These are phyloP conservation scores for Leptatherina wallacei DNA, from an alignment of 2,797 vertebrate species.

Conservation along the genomic window DNA sequence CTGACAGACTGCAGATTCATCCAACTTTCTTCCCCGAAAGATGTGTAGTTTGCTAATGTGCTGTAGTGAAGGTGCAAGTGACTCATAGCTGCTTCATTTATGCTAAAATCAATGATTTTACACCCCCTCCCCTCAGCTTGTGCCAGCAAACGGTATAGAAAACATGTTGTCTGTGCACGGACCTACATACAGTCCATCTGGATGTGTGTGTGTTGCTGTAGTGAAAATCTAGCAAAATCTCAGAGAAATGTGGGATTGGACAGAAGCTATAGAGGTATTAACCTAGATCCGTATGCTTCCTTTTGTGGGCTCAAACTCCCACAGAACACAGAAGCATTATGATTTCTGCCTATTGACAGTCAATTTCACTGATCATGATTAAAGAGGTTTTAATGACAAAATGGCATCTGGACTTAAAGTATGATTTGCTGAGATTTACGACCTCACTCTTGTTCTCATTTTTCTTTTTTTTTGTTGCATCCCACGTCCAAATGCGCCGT, in stretches of 20 bases:
- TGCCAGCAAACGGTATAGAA: constrained; percentile 53
- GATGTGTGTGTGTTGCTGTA: constrained; percentile 12
- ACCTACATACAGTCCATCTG: constrained; percentile 19
- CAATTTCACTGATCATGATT: constrained; percentile 29
- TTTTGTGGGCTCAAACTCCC: constrained; percentile 16
- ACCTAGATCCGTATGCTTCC: constrained; percentile 44
- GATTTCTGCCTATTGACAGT: constrained; percentile 25
- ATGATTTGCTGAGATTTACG: constrained; percentile 54
- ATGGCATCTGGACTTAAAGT: constrained; percentile 19
- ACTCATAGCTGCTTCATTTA: constrained; percentile 53
- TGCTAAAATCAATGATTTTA: constrained; percentile 33
- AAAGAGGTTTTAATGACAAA: constrained; percentile 24
- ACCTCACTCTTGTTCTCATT: constrained; percentile 15
- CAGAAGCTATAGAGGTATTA: constrained; percentile 43
- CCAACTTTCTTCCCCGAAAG: constrained; percentile 15
- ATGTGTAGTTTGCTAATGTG: constrained; percentile 11
- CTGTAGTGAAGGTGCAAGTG: constrained; percentile 38
- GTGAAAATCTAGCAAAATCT: constrained; percentile 41
- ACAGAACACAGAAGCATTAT: constrained; percentile 11
- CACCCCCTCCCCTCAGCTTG: constrained; percentile 27
- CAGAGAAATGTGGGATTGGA: constrained; percentile 37
- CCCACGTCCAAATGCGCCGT: constrained; percentile 36
- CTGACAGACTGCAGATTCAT: constrained; percentile 31
- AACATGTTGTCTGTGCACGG: constrained; percentile 32
- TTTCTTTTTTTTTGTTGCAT: constrained; percentile 41